Conservation (phyloP, 2,888 invertebrate genomes). For the Tortricodes alternella region DNA sequence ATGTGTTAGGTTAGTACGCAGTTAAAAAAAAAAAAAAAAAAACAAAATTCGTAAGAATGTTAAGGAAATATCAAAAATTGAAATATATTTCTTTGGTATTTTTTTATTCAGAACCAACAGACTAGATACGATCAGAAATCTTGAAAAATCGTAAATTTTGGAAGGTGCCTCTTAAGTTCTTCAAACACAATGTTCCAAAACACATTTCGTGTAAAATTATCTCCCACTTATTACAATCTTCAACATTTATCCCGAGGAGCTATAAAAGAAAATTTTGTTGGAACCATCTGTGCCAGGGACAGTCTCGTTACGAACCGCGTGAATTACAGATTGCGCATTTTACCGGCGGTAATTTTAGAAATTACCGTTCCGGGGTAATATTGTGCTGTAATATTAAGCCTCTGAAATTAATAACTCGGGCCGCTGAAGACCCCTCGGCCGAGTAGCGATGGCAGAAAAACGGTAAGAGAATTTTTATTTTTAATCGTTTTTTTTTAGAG, state of each 20-base stretch:
- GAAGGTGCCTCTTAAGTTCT: neutral
- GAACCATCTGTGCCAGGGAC: slow-evolving; percentile 20
- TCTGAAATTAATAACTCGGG: slow-evolving; percentile 28
- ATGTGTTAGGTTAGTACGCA: no score
- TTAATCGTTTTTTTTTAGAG: neutral
- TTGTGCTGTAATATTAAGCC: slow-evolving; percentile 30
- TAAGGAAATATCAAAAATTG: no score
- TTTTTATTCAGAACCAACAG: neutral
- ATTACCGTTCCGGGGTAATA: slow-evolving; percentile 28
- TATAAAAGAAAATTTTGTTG: slow-evolving; percentile 25
- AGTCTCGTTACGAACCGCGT: neutral
- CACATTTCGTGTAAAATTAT: slow-evolving; percentile 15
- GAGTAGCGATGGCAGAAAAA: neutral
- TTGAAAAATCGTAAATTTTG: no score
- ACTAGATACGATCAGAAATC: no score
- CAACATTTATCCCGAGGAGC: slow-evolving; percentile 10
- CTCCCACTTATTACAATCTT: slow-evolving; percentile 20
- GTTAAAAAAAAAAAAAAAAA: neutral
- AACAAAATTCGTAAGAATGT: neutral
- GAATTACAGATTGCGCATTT: slow-evolving; percentile 29
- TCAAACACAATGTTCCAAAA: slow-evolving; percentile 6
- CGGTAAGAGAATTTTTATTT: neutral
- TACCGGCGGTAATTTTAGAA: slow-evolving; percentile 26
- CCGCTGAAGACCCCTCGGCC: slow-evolving; percentile 12
- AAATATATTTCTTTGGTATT: no score